Conservation (phyloP, 2,113 vertebrate genomes). For the Rhineura floridana region DNA sequence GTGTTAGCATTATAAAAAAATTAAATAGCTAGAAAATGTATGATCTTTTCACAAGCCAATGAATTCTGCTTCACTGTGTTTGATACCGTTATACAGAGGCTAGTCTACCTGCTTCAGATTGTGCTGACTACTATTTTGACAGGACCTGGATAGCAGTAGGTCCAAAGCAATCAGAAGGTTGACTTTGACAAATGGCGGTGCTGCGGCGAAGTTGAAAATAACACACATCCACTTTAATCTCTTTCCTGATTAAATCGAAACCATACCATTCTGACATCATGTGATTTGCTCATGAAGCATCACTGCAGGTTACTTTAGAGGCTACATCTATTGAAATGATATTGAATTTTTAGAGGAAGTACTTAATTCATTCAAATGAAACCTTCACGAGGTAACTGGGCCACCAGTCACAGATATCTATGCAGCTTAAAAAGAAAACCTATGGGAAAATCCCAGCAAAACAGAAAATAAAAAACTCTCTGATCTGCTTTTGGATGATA, state of each 20-base stretch:
- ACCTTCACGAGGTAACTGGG: conserved; percentile 80
- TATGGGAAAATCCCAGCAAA: conserved; percentile 65
- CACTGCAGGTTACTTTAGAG: conserved; percentile 86
- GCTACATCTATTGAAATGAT: conserved; percentile 86
- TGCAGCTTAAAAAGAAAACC: conserved; percentile 73
- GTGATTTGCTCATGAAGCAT: conserved; percentile 92
- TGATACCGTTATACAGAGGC: conserved; percentile 64
- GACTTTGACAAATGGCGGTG: conserved; percentile 99
- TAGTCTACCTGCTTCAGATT: conserved; percentile 86
- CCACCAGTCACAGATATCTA: conserved; percentile 78
- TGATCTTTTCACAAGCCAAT: conserved; percentile 77
- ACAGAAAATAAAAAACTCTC: neutral
- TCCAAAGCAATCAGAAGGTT: conserved; percentile 99
- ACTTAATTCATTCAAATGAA: conserved; percentile 89
- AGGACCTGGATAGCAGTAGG: conserved; percentile 95
- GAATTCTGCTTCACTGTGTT: conserved; percentile 74
- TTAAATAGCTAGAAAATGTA: conserved; percentile 77
- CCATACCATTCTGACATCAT: conserved; percentile 94
- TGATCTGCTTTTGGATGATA: conserved; percentile 73
- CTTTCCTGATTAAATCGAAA: conserved; percentile 99
- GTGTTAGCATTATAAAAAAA: conserved; percentile 70
- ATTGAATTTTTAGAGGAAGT: conserved; percentile 83
- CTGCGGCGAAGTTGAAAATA: conserved; percentile 97
- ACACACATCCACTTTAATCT: conserved; percentile 99
- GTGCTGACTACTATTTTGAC: conserved; percentile 95